Evolutionary conservation across 2,797 vertebrate species (phyloP), one percentile per base, ranked within the genome.

Genomic region (Stomatorhinus walkeri): DNA sequence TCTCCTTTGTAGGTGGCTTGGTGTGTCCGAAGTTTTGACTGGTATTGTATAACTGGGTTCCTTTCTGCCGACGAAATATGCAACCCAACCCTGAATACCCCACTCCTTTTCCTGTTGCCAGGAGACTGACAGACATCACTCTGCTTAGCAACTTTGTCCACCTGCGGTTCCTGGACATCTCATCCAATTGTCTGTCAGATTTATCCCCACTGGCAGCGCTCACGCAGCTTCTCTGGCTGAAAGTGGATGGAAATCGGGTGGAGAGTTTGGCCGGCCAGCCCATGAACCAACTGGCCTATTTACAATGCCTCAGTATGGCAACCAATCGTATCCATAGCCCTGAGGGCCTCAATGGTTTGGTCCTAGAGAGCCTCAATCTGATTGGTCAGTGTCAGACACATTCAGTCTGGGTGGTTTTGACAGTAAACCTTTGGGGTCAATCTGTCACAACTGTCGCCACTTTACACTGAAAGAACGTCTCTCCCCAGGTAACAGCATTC

Each of bases 211-310:
- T 99, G 92, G 94, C 94, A 43, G 88, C 89, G 72, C 95, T 99
- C 88, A 97, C 94, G 0, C 96, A 98, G 61, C 94, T 99, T 85
- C 96, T 99, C 51, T 98, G 97, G 97, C 94, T 99, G 89, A 97
- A 97, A 92, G 96, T 95, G 90, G 97, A 99, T 54, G 89, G 87
- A 54, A 99, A 99, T 91, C 92, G 91, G 88, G 92, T 99, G 40
- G 46, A 90, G 3, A 91, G 56, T 88, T 91, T 95, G 48, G 91
- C 90, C 91, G 96, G 92, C 9, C 94, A 96, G 85, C 91, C 90
- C 12, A 93, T 99, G 59, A 91, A 93, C 28, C 94, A 97, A 68
- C 91, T 99, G 86, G 92, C 92, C 22, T 98, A 97, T 90, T 94
- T 99, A 85, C 98, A 99, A 93, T 94, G 96, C 90, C 94, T 97